These are phyloP conservation scores for Idaea dimidiata DNA, from an alignment of 2,888 invertebrate species.

Conservation along the genomic window DNA sequence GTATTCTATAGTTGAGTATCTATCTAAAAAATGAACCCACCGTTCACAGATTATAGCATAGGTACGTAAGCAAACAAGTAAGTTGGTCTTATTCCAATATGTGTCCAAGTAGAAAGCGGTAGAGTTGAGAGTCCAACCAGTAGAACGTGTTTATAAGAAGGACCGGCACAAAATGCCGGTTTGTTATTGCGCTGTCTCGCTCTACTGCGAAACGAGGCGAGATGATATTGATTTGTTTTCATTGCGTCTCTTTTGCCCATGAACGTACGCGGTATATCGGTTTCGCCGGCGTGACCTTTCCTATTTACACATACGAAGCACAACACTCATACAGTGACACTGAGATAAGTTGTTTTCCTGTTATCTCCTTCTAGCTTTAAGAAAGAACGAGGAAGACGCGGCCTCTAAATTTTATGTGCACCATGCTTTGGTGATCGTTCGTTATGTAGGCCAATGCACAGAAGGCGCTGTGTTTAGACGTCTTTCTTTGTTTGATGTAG, in stretches of 20 bases:
- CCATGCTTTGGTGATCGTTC: slow-evolving; percentile 38
- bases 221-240: slow-evolving; percentile 82
- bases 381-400: slow-evolving; percentile 58
- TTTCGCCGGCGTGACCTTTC: slow-evolving; percentile 72
- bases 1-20: background rate
- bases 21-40: slow-evolving; percentile 18
- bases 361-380: slow-evolving; percentile 69
- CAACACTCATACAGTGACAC: slow-evolving; percentile 44
- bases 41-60: slow-evolving; percentile 36
- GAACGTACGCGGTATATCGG: slow-evolving; percentile 52
- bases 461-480: slow-evolving; percentile 15
- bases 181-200: slow-evolving; percentile 76
- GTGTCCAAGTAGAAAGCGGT: slow-evolving; percentile 32
- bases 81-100: slow-evolving; percentile 29
- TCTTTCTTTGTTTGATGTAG: slow-evolving; percentile 4
- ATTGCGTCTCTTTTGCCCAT: slow-evolving; percentile 71
- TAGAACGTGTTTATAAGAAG: slow-evolving; percentile 36
- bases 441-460: slow-evolving; percentile 40
- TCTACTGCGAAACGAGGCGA: slow-evolving; percentile 64
- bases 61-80: slow-evolving; percentile 40
- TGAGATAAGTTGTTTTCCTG: slow-evolving; percentile 72
- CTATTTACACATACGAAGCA: slow-evolving; percentile 60
- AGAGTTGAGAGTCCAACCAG: slow-evolving; percentile 47
- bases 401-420: slow-evolving; percentile 35
- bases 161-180: slow-evolving; percentile 73